These are phyloP conservation scores for Lanius ludovicianus DNA, from an alignment of 2,113 vertebrate species.

Conservation along the genomic window DNA sequence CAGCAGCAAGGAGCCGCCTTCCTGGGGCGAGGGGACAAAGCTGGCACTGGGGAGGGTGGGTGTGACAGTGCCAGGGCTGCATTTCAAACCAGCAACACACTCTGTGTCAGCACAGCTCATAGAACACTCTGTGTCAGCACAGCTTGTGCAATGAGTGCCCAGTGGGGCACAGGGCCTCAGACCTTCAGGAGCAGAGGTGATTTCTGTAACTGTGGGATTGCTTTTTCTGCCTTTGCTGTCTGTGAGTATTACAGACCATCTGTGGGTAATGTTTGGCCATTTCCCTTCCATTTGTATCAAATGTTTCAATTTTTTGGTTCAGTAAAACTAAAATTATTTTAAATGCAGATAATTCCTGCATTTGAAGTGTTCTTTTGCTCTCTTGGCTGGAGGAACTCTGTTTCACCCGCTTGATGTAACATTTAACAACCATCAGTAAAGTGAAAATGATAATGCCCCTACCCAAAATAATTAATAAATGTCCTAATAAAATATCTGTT, in stretches of 20 bases:
- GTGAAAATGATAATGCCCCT: neutral
- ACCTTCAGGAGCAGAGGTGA: neutral
- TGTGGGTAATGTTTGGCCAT: neutral
- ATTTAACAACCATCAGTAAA: neutral
- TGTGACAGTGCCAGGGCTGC: neutral
- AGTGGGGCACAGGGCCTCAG: neutral
- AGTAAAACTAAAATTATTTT: neutral
- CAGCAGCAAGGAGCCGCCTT: neutral
- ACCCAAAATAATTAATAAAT: neutral
- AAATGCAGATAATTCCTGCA: neutral
- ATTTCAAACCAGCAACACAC: neutral
- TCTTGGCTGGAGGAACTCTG: neutral
- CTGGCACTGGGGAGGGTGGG: neutral
- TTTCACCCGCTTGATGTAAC: neutral
- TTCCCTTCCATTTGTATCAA: constrained; percentile 3
- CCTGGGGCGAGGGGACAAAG: neutral
- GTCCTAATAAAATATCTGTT: neutral
- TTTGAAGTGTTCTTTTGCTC: neutral
- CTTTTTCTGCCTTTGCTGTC: neutral
- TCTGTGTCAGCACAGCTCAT: neutral
- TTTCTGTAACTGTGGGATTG: neutral
- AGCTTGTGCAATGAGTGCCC: neutral
- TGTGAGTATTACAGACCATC: neutral
- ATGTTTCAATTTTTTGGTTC: neutral
- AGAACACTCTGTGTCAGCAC: neutral